Conservation (phyloP, 2,888 invertebrate species). For the Xanthia icteritia region DNA sequence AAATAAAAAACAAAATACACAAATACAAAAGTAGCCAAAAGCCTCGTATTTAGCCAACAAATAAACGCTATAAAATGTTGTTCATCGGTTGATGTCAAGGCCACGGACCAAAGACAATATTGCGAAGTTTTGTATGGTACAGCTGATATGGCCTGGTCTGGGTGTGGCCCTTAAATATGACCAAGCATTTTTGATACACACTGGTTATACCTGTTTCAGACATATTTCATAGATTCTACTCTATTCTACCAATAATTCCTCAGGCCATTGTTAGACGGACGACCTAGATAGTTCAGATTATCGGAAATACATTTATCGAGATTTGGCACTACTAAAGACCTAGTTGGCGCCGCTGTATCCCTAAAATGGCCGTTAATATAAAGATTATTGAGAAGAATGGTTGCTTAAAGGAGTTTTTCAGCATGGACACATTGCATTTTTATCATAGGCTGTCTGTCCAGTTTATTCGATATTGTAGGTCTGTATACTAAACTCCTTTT, state of each 20-base stretch:
- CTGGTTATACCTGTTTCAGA: not conserved
- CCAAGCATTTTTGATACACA: too few relatives aligned
- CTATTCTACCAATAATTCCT: conserved; percentile 42
- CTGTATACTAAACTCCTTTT: not conserved
- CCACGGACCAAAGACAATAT: too few relatives aligned
- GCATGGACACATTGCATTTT: not conserved
- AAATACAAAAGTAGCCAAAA: too few relatives aligned
- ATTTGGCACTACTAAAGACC: conserved; percentile 84
- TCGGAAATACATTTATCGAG: conserved; percentile 84
- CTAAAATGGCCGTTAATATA: conserved; percentile 83
- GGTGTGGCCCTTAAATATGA: too few relatives aligned
- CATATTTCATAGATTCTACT: conserved; percentile 17
- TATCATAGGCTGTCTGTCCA: not conserved
- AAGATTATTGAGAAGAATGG: conserved; percentile 35
- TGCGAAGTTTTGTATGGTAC: too few relatives aligned
- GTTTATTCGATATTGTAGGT: not conserved
- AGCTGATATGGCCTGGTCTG: too few relatives aligned
- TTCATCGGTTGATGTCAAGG: too few relatives aligned
- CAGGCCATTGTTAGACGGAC: conserved; percentile 73
- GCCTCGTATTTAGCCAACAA: too few relatives aligned
- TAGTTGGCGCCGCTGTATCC: conserved; percentile 86
- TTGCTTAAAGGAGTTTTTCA: not conserved
- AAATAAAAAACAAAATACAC: too few relatives aligned
- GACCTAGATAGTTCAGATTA: conserved; percentile 73
- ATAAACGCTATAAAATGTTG: too few relatives aligned